Conservation (phyloP, 2,797 vertebrate species). For the Parauchenoglanis ngamensis region DNA sequence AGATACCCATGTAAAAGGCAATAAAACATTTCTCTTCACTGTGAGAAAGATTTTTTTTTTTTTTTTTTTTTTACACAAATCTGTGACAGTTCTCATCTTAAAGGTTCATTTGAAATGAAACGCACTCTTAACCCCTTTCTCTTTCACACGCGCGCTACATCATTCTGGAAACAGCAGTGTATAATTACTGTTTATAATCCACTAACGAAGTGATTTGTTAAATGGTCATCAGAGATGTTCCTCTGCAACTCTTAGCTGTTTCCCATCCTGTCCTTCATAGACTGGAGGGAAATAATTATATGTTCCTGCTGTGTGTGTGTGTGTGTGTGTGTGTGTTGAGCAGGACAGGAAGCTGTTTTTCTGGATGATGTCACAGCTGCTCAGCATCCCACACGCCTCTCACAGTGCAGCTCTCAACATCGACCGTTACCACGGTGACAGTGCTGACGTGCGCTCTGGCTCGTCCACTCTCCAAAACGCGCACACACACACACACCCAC, state of each 20-base stretch:
- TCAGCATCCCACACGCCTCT: slow-evolving; percentile 51
- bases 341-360: slow-evolving; percentile 50
- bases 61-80: not conserved
- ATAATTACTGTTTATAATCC: not conserved
- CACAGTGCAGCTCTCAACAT: slow-evolving; percentile 64
- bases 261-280: slow-evolving; percentile 1
- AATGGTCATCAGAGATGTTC: slow-evolving; percentile 3
- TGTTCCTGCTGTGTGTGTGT: slow-evolving; percentile 6
- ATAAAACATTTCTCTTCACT: not conserved
- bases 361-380: slow-evolving; percentile 53
- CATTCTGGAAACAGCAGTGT: not conserved
- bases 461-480: slow-evolving; percentile 30
- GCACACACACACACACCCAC: not conserved
- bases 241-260: not conserved
- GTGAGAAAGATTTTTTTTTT: no score
- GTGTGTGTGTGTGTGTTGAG: slow-evolving; percentile 33
- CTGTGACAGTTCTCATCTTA: not conserved
- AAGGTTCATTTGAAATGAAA: not conserved
- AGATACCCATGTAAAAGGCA: not conserved
- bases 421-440: slow-evolving; percentile 73
- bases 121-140: not conserved
- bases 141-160: not conserved
- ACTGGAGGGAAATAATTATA: not conserved
- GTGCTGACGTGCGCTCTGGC: slow-evolving; percentile 58
- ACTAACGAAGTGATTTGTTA: not conserved